Evolutionary conservation across 2,888 invertebrate genomes (phyloP), one percentile per base, ranked within the genome.

Genomic region (Drosophila paracracens): DNA sequence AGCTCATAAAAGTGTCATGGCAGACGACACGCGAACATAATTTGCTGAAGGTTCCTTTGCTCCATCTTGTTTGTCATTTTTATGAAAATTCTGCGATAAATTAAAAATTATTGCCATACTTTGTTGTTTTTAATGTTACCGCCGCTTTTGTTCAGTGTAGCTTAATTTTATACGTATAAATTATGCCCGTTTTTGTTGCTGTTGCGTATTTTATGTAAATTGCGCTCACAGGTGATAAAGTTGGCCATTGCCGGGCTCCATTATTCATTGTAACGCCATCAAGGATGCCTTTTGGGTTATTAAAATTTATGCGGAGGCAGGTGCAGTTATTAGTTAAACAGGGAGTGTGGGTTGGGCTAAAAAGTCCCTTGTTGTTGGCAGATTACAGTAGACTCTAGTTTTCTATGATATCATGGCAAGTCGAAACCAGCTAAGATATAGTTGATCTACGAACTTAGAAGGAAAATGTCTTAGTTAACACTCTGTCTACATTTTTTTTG

Each of bases 21-120:
- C 56, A 65, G 67, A 59, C 70, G 84, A 82, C 89, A 88, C 82
- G 89, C 82, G 80, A 77, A 81, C 82, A 87, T 89, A 89, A 87
- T 89, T 87, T 88, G 89, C 79, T 70, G 75, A 63, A 72, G 81
- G 63, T 57, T 61, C 51, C 35, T 46, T n/a, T 11, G 21, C 51
- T 36, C 46, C 35, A 31, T 6, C n/a, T 27, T 33, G 25, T 53
- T 63, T 78, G 77, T 83, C 66, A 66, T 70, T 89, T 74, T 88
- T 87, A 83, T 81, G 74, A 88, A 88, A 88, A 83, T 76, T 88
- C 80, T 71, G 76, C 83, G 78, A 89, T 87, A 87, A 87, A 89
- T 89, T 86, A 80, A 83, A 89, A 89, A 87, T 85, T 84, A 88
- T 87, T 85, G 84, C 87, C 61, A 67, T 74, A 80, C 77, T 77